Conservation (phyloP, 2,113 vertebrate genomes). For the Rattus rattus region DNA sequence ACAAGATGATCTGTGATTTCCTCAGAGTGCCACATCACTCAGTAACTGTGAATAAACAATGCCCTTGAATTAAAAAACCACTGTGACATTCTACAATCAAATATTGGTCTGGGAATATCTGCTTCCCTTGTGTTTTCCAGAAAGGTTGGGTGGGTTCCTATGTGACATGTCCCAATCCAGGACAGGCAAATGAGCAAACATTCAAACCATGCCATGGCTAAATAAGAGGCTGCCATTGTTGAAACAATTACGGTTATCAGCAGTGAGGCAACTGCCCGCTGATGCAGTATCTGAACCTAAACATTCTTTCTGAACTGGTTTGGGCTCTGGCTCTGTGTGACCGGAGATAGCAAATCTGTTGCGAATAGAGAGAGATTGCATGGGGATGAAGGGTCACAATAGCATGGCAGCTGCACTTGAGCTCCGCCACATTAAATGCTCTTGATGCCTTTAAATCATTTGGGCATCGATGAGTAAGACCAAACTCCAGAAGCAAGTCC, state of each 20-base stretch:
- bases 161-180: not conserved
- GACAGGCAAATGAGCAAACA: not conserved
- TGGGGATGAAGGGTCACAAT: not conserved
- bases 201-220: not conserved
- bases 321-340: slow-evolving; percentile 12
- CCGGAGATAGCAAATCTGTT: not conserved
- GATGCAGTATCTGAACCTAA: not conserved
- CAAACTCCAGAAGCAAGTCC: slow-evolving; percentile 7
- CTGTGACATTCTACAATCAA: slow-evolving; percentile 20
- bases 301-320: not conserved
- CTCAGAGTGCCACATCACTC: slow-evolving; percentile 50
- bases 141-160: slow-evolving; percentile 42
- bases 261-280: slow-evolving; percentile 17
- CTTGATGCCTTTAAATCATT: slow-evolving; percentile 8
- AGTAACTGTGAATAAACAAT: slow-evolving; percentile 48
- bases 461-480: not conserved
- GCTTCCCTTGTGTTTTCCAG: slow-evolving; percentile 44
- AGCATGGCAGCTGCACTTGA: not conserved
- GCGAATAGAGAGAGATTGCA: not conserved
- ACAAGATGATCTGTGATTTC: slow-evolving; percentile 6
- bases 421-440: slow-evolving; percentile 34
- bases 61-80: slow-evolving; percentile 21
- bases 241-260: not conserved
- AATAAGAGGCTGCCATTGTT: not conserved
- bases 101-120: slow-evolving; percentile 41